Percentiles rank a stretch among this genome's conserved stretches.
These are phyloP conservation scores for Leptinotarsa texana DNA, from an alignment of 1,140 invertebrate genomes.

Conservation along the genomic window DNA sequence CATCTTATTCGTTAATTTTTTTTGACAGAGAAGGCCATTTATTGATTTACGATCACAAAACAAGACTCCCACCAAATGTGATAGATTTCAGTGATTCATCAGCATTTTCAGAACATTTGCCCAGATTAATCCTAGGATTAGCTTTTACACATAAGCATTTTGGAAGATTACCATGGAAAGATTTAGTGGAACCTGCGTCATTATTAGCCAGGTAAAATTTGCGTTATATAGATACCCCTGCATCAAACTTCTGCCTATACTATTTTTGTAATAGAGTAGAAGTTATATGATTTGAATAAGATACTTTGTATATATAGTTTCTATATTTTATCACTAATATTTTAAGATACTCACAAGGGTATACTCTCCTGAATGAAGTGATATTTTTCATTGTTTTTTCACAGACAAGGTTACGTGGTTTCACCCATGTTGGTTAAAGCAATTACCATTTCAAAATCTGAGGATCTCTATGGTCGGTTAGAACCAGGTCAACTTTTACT, in stretches of 20 bases:
- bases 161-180: conserved; percentile 69
- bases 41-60: conserved; percentile 71
- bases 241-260: background rate
- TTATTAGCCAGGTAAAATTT: conserved; percentile 62
- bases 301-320: too few species aligned
- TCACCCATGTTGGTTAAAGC: conserved; percentile 58
- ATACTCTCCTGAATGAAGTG: too few species aligned
- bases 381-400: conserved; percentile 17
- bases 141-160: conserved; percentile 62
- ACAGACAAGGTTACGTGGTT: conserved; percentile 59
- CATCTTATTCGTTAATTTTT: too few species aligned
- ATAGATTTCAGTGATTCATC: conserved; percentile 62
- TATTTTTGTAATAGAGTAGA: too few species aligned
- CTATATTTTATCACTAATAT: too few species aligned
- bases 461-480: conserved; percentile 54
- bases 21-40: conserved; percentile 71
- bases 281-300: too few species aligned
- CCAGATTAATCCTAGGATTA: conserved; percentile 63
- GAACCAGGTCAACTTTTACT: conserved; percentile 57
- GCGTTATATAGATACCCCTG: background rate
- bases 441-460: conserved; percentile 53
- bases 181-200: conserved; percentile 67
- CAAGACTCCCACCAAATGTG: conserved; percentile 56
- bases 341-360: too few species aligned
- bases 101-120: conserved; percentile 58